Conservation (phyloP, 2,888 invertebrate species). For the Entomobrya multifasciata region DNA sequence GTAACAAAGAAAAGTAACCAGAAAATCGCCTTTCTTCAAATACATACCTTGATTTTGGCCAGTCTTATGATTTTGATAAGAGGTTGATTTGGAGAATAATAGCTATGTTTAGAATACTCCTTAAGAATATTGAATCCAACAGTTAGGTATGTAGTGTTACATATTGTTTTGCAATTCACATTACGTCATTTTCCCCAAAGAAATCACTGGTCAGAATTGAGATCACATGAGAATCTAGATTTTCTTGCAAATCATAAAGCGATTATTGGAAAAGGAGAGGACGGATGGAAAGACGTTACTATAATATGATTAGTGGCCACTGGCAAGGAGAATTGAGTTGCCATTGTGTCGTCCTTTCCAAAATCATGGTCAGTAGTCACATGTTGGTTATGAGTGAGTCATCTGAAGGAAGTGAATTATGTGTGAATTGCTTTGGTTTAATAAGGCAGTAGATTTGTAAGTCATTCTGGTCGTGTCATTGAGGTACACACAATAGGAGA, state of each 20-base stretch:
- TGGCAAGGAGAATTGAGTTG: neutral
- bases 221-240: neutral
- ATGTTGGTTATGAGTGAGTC: neutral
- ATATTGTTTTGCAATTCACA: neutral
- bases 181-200: neutral
- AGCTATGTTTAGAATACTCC: neutral
- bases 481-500: too few species aligned
- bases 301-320: neutral
- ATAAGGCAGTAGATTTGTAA: too few species aligned
- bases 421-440: too few species aligned
- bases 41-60: constrained; percentile 1
- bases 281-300: neutral
- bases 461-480: too few species aligned
- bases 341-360: neutral
- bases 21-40: neutral
- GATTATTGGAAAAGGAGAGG: neutral
- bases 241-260: neutral
- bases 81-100: neutral
- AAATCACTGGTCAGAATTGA: neutral
- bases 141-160: too few species aligned
- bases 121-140: neutral
- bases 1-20: neutral
- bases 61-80: neutral
- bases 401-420: too few species aligned
- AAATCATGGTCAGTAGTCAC: neutral